These are phyloP conservation scores for Lacerta agilis DNA, from an alignment of 2,797 vertebrate genomes.

Conservation along the genomic window DNA sequence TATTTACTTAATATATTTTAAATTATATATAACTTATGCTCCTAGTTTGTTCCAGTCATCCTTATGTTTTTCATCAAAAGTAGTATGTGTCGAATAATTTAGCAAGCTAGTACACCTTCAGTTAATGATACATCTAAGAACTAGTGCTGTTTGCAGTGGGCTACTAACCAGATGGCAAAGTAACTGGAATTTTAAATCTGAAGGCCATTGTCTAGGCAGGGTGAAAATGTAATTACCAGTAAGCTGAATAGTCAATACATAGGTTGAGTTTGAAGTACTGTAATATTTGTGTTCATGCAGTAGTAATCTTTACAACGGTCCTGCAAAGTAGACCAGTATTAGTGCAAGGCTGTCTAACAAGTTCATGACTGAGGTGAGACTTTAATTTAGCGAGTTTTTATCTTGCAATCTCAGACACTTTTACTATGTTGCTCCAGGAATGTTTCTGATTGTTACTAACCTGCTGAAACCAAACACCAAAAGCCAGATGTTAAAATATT, in stretches of 20 bases:
- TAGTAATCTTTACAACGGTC: neutral
- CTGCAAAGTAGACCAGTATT: neutral
- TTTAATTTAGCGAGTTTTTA: neutral
- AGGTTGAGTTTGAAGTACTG: neutral
- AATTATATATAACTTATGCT: neutral
- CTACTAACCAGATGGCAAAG: neutral
- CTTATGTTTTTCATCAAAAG: neutral
- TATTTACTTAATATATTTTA: no score
- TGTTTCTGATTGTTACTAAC: neutral
- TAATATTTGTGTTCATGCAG: neutral
- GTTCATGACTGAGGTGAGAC: neutral
- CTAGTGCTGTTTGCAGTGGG: neutral
- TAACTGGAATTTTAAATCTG: neutral
- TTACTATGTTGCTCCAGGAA: neutral
- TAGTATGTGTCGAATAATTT: neutral
- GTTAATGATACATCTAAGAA: neutral
- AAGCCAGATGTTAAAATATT: neutral
- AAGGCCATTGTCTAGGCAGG: no score
- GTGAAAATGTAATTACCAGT: no score
- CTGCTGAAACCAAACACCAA: neutral
- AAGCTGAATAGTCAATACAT: no score
- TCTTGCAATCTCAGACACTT: neutral
- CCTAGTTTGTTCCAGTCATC: neutral
- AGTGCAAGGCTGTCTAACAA: neutral
- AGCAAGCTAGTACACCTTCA: neutral